Evolutionary conservation across 2,888 invertebrate genomes (phyloP), one percentile per base, ranked within the genome.

Genomic region (Eueremaeus valkanovi): DNA sequence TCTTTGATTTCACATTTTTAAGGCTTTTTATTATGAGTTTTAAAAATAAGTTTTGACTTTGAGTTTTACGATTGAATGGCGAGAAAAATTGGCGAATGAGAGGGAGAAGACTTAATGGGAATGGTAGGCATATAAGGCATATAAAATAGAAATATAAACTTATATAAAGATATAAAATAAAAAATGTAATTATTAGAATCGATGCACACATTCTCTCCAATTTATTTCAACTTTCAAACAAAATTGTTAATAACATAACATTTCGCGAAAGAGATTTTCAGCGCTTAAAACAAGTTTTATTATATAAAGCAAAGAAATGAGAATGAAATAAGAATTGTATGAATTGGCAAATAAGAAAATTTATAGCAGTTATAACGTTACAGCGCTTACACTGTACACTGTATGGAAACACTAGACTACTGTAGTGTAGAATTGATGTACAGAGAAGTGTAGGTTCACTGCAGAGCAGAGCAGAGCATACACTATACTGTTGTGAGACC

Each of bases 221-320:
- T 42, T 68, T 68, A 68, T 68, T 68, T 68, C n/a, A 68, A 40
- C 40, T 68, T 63, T 63, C 29, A 58, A 58, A 58, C 5, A 40
- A 68, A 68, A 68, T 24, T 68, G 68, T 68, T 68, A 40, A 68
- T 68, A 68, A 68, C 68, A 68, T 68, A 68, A 68, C 68, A 24
- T 68, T 68, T 68, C 21, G 24, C 36, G 68, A 68, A 68, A 40
- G 40, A 36, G 68, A 68, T 68, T 68, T 36, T 2, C 1, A 68
- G 36, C 21, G 36, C 6, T 11, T 31, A 68, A 68, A 68, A 68
- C 68, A 68, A 63, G 40, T 68, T 68, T 68, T 68, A 68, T 68
- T 68, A 68, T 40, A 68, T 68, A 40, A 68, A 68, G 40, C 31
- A 40, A 31, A 68, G 68, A 68, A 63, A 63, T 27, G 16, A 58